These are phyloP conservation scores for Clinocottus analis DNA, from an alignment of 2,113 vertebrate species.

Conservation along the genomic window DNA sequence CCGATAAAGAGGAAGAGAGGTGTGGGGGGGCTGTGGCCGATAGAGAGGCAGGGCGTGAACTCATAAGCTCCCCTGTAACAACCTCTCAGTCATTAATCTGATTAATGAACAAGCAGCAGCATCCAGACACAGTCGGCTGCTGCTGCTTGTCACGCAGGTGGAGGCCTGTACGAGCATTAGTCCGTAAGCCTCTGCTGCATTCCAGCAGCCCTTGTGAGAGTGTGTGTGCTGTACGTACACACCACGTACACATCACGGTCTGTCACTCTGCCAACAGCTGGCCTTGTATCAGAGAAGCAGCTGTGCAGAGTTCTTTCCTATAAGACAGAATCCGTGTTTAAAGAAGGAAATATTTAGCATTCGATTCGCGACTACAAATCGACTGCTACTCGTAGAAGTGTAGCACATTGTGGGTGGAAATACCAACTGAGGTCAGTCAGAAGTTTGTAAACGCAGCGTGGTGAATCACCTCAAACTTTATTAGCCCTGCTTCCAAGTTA, in stretches of 20 bases:
- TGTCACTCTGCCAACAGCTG: slow-evolving; percentile 33
- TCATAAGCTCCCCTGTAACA: slow-evolving; percentile 76
- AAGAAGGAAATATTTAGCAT: too few relatives aligned
- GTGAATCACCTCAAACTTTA: slow-evolving; percentile 8
- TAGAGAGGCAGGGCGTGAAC: slow-evolving; percentile 68
- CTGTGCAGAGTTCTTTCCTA: not conserved
- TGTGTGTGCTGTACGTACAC: not conserved
- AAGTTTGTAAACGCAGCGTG: not conserved
- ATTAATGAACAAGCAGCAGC: slow-evolving; percentile 78
- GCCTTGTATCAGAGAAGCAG: slow-evolving; percentile 8
- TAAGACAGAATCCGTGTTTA: too few relatives aligned
- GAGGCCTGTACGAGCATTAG: slow-evolving; percentile 2
- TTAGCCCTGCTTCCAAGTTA: slow-evolving; percentile 10
- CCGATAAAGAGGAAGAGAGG: slow-evolving; percentile 14
- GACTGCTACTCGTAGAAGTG: slow-evolving; percentile 23
- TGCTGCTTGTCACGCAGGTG: slow-evolving; percentile 9
- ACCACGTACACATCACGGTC: not conserved
- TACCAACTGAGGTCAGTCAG: not conserved
- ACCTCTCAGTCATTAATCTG: slow-evolving; percentile 79
- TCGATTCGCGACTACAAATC: not conserved
- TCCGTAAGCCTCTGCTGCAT: slow-evolving; percentile 41
- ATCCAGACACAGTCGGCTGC: slow-evolving; percentile 17
- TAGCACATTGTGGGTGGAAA: not conserved
- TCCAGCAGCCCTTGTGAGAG: slow-evolving; percentile 36
- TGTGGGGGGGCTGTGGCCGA: slow-evolving; percentile 16